phyloP scores from a whole-genome alignment of 2,797 vertebrate genomes.

The Rallus crepitans region DNA sequence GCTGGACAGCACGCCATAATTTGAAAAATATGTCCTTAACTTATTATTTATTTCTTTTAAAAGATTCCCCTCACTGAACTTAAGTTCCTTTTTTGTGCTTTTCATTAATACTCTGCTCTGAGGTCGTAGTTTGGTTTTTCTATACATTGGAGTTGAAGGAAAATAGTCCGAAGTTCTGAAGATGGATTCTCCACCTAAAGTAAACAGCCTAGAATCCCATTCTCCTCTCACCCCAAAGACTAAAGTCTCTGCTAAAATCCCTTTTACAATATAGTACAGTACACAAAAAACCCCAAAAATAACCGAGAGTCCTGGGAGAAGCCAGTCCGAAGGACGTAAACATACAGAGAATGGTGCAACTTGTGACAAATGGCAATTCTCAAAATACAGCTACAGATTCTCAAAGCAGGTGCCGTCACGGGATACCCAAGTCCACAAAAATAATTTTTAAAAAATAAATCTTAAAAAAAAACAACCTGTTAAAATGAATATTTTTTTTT shows the following conservation, averaged over 20 bases:
- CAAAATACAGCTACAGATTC: conserved; percentile 88
- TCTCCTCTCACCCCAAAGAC: conserved; percentile 90
- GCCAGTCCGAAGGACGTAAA: conserved; percentile 93
- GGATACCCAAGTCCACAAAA: conserved; percentile 87
- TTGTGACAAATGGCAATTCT: conserved; percentile 93
- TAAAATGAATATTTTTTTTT: conserved; percentile 84
- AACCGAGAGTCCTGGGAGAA: conserved; percentile 88
- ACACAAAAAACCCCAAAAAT: conserved; percentile 85
- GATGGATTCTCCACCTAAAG: conserved; percentile 94
- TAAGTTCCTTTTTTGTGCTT: conserved; percentile 99
- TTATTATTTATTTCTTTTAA: conserved; percentile 79
- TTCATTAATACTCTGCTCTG: conserved; percentile 99
- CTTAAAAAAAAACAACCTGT: conserved; percentile 89
- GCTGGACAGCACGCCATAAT: conserved; percentile 80
- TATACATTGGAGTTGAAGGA: conserved; percentile 99
- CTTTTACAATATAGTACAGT: conserved; percentile 99
- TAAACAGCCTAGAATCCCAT: conserved; percentile 95
- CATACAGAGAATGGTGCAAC: conserved; percentile 96
- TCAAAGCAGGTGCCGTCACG: conserved; percentile 88
- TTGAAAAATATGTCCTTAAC: conserved; percentile 82
- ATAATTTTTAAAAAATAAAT: conserved; percentile 93
- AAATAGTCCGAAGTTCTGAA: conserved; percentile 87
- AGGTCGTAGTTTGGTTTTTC: conserved; percentile 99
- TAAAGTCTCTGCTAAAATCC: conserved; percentile 99
- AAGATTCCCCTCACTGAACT: conserved; percentile 88